Percentiles rank a stretch among this genome's conserved stretches.
Evolutionary conservation across 2,888 invertebrate genomes (phyloP).

Genomic region (Tinea semifulvella): DNA sequence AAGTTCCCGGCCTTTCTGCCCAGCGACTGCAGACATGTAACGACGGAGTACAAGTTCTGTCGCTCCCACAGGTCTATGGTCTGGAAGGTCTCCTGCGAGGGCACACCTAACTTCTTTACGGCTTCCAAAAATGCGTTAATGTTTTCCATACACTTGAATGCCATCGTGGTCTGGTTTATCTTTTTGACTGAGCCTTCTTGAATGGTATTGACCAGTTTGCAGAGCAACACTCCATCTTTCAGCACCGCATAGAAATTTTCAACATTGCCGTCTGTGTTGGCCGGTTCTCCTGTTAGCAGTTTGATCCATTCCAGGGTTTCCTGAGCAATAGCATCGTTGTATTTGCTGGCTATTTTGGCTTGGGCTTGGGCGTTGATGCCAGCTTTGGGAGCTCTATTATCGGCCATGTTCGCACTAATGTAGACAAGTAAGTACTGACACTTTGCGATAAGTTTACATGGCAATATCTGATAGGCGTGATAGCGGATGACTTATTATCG

Average conservation of each 20-base stretch:
- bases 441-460: constrained; percentile 43
- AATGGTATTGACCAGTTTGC: constrained; percentile 87
- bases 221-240: constrained; percentile 89
- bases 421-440: constrained; percentile 56
- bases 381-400: constrained; percentile 56
- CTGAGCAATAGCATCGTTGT: constrained; percentile 90
- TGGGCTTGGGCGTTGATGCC: constrained; percentile 62
- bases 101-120: constrained; percentile 87
- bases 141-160: constrained; percentile 99
- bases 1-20: constrained; percentile 90
- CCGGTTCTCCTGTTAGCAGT: constrained; percentile 80
- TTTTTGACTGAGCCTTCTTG: constrained; percentile 91
- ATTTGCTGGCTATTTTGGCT: constrained; percentile 89
- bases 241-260: constrained; percentile 90
- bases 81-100: constrained; percentile 94
- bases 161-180: constrained; percentile 89
- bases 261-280: constrained; percentile 85
- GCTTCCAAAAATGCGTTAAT: constrained; percentile 92
- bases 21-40: constrained; percentile 92
- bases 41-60: constrained; percentile 96
- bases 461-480: constrained; percentile 44
- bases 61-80: constrained; percentile 98
- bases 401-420: constrained; percentile 49
- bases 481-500: constrained; percentile 27
- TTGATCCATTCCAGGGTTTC: constrained; percentile 96